A percentile compares a stretch with the other conserved stretches of the same genome.
Evolutionary conservation across 1,140 invertebrate species (phyloP).

Genomic region (Drosophila tsacasi): DNA sequence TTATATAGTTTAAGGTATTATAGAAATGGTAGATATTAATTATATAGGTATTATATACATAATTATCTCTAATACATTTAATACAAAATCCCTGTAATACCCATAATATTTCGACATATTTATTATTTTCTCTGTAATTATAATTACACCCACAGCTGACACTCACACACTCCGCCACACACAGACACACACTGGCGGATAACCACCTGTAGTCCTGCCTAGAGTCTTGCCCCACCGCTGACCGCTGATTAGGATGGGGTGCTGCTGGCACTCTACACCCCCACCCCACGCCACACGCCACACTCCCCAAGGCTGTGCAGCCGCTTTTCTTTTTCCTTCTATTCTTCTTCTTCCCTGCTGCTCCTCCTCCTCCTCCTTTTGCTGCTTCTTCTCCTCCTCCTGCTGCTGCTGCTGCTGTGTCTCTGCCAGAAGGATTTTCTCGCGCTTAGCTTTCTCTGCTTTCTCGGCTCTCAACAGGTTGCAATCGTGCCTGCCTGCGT

Average conservation of each 20-base stretch:
- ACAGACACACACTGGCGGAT: background rate
- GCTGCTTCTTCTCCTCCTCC: background rate
- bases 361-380: background rate
- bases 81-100: background rate
- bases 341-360: background rate
- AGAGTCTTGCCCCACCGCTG: constrained; percentile 19
- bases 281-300: background rate
- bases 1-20: too few relatives aligned
- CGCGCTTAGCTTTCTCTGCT: constrained; percentile 63
- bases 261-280: background rate
- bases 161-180: background rate
- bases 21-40: too few relatives aligned
- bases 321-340: background rate
- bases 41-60: too few relatives aligned
- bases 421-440: constrained; percentile 62
- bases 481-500: constrained; percentile 15
- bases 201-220: constrained; percentile 61
- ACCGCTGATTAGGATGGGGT: constrained; percentile 24
- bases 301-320: constrained; percentile 6
- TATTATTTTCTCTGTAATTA: background rate
- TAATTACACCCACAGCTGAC: constrained; percentile 47
- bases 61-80: background rate
- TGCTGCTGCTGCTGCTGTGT: background rate
- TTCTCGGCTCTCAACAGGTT: constrained; percentile 65
- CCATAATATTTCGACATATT: background rate